Conservation (phyloP, 1,140 invertebrate genomes). For the Plodia interpunctella region DNA sequence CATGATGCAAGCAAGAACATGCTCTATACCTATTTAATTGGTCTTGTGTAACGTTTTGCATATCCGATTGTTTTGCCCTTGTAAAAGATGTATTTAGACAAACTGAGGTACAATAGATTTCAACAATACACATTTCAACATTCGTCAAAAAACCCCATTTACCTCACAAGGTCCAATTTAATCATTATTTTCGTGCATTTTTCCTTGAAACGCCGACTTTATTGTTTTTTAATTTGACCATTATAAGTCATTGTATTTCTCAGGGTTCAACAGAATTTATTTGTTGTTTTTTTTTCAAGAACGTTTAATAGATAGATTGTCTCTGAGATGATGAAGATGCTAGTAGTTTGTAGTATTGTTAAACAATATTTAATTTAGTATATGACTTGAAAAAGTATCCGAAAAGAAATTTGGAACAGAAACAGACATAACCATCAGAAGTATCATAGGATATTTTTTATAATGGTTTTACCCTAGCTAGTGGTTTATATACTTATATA, state of each 20-base stretch:
- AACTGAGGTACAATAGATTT: slow-evolving; percentile 27
- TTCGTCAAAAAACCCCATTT: slow-evolving; percentile 25
- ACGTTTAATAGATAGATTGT: too few relatives aligned
- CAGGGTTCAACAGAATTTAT: neutral
- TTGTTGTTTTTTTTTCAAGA: too few relatives aligned
- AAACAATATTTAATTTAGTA: too few relatives aligned
- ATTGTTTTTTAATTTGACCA: slow-evolving; percentile 6
- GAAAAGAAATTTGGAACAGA: too few relatives aligned
- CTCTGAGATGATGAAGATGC: too few relatives aligned
- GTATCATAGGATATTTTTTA: too few relatives aligned
- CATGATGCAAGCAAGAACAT: neutral
- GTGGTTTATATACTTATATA: too few relatives aligned
- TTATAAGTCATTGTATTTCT: neutral
- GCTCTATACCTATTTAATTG: neutral
- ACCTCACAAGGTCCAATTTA: neutral
- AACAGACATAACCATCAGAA: too few relatives aligned
- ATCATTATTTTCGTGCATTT: neutral
- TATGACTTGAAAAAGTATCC: too few relatives aligned
- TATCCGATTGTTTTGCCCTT: slow-evolving; percentile 11
- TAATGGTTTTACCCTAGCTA: too few relatives aligned
- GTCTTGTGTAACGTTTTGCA: neutral
- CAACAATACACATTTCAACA: slow-evolving; percentile 22
- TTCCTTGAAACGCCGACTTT: neutral
- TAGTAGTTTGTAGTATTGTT: too few relatives aligned
- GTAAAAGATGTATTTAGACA: neutral